Conservation (phyloP, 2,888 invertebrate species). For the Sarcophaga carnaria region DNA sequence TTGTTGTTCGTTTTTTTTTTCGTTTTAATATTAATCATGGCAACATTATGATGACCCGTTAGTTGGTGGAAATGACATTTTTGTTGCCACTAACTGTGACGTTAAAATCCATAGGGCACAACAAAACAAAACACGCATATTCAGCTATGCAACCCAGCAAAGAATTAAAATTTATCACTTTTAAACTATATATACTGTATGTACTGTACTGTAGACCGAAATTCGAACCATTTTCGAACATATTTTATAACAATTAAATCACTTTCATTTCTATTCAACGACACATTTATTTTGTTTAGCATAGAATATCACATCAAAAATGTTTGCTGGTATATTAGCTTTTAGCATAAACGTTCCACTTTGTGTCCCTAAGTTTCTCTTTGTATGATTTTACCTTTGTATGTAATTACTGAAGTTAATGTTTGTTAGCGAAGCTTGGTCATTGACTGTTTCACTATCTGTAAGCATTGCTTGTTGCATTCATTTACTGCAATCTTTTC, state of each 20-base stretch:
- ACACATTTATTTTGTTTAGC: too few relatives aligned
- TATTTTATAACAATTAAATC: too few relatives aligned
- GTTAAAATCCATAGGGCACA: slow-evolving; percentile 1
- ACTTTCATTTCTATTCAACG: too few relatives aligned
- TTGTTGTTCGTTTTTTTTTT: too few relatives aligned
- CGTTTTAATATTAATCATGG: neutral
- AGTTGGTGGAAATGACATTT: slow-evolving; percentile 26
- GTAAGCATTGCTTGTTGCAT: neutral
- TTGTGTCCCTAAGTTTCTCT: neutral
- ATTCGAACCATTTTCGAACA: too few relatives aligned
- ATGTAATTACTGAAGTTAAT: slow-evolving; percentile 16
- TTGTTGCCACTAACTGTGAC: slow-evolving; percentile 1
- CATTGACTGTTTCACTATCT: neutral
- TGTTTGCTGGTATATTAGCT: too few relatives aligned
- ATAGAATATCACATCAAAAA: too few relatives aligned
- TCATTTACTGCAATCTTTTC: neutral
- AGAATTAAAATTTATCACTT: too few relatives aligned
- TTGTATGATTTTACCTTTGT: neutral
- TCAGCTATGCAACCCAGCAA: neutral
- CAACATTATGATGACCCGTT: slow-evolving; percentile 28
- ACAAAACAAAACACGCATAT: neutral
- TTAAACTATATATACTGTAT: too few relatives aligned
- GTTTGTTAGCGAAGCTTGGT: slow-evolving; percentile 3
- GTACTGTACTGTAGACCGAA: too few relatives aligned
- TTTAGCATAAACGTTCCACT: too few relatives aligned